Conservation (phyloP, 2,113 vertebrate species). For the Thermophis baileyi region DNA sequence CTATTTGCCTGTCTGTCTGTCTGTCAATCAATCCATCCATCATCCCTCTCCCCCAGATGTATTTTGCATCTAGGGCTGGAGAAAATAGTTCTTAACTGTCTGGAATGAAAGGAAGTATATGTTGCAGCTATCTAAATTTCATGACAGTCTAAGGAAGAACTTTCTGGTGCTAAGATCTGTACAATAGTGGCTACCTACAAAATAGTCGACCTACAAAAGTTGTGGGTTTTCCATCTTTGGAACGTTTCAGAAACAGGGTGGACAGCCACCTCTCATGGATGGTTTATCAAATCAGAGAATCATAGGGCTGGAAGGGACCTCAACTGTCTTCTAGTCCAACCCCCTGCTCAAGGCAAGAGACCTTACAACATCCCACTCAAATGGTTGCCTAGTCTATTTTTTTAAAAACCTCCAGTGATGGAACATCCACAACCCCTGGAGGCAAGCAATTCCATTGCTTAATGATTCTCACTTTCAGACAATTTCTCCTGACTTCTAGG, state of each 20-base stretch:
- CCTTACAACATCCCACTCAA: too few relatives aligned
- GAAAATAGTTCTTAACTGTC: not conserved
- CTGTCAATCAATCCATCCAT: not conserved
- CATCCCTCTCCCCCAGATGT: not conserved
- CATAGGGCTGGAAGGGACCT: too few relatives aligned
- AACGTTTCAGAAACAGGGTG: not conserved
- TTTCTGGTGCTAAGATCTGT: not conserved
- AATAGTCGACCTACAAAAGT: not conserved
- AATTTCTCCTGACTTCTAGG: too few relatives aligned
- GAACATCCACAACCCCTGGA: too few relatives aligned
- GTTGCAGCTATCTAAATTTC: not conserved
- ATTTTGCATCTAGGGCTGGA: not conserved
- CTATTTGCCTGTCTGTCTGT: not conserved
- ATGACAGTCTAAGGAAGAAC: not conserved
- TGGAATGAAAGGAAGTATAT: not conserved
- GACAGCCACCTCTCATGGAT: not conserved
- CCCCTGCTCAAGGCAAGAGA: too few relatives aligned
- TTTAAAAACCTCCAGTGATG: too few relatives aligned
- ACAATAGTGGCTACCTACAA: not conserved
- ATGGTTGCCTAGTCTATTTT: too few relatives aligned
- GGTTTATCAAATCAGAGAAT: not conserved
- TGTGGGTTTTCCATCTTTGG: not conserved
- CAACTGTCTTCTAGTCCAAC: too few relatives aligned
- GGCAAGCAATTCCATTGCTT: too few relatives aligned
- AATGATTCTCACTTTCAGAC: too few relatives aligned